phyloP scores from a whole-genome alignment of 2,888 invertebrate species.

The Abrostola tripartita region DNA sequence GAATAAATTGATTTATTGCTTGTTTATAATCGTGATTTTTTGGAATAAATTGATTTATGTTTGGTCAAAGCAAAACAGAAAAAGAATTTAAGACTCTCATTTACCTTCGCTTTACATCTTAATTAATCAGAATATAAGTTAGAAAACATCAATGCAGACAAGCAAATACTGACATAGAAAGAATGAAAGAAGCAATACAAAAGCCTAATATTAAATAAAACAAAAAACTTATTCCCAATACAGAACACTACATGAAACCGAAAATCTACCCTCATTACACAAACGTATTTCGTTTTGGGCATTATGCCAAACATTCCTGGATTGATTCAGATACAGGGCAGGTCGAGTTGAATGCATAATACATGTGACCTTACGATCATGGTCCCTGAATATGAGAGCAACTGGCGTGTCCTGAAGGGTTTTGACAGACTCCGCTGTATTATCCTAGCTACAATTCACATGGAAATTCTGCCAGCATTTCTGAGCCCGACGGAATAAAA shows the following conservation, averaged over 20 bases:
- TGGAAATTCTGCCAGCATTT: slow-evolving; percentile 65
- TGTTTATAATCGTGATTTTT: too few species aligned
- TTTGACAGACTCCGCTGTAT: slow-evolving; percentile 67
- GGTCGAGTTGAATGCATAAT: slow-evolving; percentile 77
- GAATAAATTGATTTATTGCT: too few species aligned
- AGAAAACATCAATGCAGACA: not conserved
- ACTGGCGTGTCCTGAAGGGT: slow-evolving; percentile 60
- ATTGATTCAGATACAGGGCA: slow-evolving; percentile 77
- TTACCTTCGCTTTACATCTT: too few species aligned
- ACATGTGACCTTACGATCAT: slow-evolving; percentile 76
- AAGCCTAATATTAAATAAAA: slow-evolving; percentile 21
- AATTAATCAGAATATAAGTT: not conserved
- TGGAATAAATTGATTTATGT: too few species aligned
- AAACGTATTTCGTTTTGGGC: slow-evolving; percentile 70
- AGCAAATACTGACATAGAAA: not conserved
- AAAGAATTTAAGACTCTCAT: too few species aligned
- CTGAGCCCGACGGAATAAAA: slow-evolving; percentile 53
- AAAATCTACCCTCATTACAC: slow-evolving; percentile 65
- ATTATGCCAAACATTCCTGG: slow-evolving; percentile 72
- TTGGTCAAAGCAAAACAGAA: too few species aligned
- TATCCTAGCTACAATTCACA: slow-evolving; percentile 69
- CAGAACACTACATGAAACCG: slow-evolving; percentile 50
- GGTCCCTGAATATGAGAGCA: slow-evolving; percentile 67
- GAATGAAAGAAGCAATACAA: not conserved
- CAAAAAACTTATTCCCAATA: slow-evolving; percentile 41